These are phyloP conservation scores for Acrocyrtus sp. DNA, from an alignment of 2,888 invertebrate species.

Conservation along the genomic window DNA sequence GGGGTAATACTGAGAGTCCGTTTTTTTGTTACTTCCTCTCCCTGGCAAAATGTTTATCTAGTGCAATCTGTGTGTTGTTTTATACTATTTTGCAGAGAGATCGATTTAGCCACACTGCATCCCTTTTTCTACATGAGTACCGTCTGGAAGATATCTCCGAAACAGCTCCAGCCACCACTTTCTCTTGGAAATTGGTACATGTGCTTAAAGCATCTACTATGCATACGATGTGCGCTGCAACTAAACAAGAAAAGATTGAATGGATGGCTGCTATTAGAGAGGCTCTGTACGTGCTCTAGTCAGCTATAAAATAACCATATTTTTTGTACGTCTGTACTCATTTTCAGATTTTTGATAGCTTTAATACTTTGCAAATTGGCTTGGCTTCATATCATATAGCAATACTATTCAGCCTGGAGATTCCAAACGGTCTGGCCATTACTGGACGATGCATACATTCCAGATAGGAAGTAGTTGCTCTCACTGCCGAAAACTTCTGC, in stretches of 20 bases:
- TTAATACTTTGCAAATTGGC: no score
- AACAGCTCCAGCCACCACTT: slow-evolving; percentile 72
- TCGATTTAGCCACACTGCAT: slow-evolving; percentile 90
- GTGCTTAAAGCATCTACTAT: slow-evolving; percentile 82
- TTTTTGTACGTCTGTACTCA: neutral
- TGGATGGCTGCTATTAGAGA: slow-evolving; percentile 93
- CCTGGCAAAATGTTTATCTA: no score
- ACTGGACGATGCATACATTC: slow-evolving; percentile 85
- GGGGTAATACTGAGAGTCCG: no score
- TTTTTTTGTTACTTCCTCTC: no score
- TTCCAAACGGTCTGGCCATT: slow-evolving; percentile 84
- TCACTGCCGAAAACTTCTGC: slow-evolving; percentile 91
- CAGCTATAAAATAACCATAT: no score
- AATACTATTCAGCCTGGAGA: slow-evolving; percentile 90
- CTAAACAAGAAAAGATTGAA: slow-evolving; percentile 85
- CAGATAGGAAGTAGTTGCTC: slow-evolving; percentile 86
- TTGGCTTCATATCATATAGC: no score
- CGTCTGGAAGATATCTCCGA: slow-evolving; percentile 82
- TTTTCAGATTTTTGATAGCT: no score
- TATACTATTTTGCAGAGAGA: slow-evolving; percentile 80
- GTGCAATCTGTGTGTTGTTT: no score
- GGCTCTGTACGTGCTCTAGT: slow-evolving; percentile 93
- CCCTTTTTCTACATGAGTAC: slow-evolving; percentile 85
- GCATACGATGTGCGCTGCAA: slow-evolving; percentile 89
- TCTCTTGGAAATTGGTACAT: slow-evolving; percentile 86